Base-by-base conservation (phyloP, 2,797 vertebrate species). In the Sebastes iracundus region DNA sequence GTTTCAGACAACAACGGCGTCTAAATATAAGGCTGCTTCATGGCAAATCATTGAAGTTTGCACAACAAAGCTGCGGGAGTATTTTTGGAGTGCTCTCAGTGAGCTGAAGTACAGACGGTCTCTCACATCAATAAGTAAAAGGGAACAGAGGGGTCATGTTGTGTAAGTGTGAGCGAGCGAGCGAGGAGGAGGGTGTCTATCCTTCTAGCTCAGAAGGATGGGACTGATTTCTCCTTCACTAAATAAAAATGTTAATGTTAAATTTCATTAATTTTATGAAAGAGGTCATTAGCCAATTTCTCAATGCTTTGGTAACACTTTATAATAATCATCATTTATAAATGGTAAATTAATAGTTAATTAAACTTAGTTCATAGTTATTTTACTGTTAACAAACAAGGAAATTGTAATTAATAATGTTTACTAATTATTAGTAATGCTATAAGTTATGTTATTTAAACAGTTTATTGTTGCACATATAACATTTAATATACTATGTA, bases 51-150 rank as follows among this genome's bases (percentile, higher is more conserved):
- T 61, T 72, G 56, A n/a, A 59, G 72, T 74, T 71, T 42, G 49
- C 53, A 60, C 75, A 79, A 84, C 68, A 85, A 77, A 87, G 80
- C 75, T 68, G 20, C 52, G 23, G 20, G 61, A 82, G 67, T 91
- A 88, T 88, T 91, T 88, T 62, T 88, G 53, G 79, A 85, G 4
- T 0, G 62, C 79, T 85, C 55, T 88, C 38, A 77, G 77, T 1
- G 8, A 72, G 27, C 66, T 75, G 61, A 75, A 61, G 65, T 7
- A 67, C 53, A 77, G 75, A 75, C 72, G 63, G 78, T 70, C 65
- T 46, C 74, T 63, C 64, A 62, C 90, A 87, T 90, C 73, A 90
- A 85, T 90, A 91, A 93, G 56, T 88, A 32, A 87, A 61, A 83
- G 11, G 73, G 68, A 79, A 66, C 79, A 67, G 55, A 82, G 56